Evolutionary conservation across 2,113 vertebrate genomes (phyloP).

Genomic region (Nothobranchius kuhntae): DNA sequence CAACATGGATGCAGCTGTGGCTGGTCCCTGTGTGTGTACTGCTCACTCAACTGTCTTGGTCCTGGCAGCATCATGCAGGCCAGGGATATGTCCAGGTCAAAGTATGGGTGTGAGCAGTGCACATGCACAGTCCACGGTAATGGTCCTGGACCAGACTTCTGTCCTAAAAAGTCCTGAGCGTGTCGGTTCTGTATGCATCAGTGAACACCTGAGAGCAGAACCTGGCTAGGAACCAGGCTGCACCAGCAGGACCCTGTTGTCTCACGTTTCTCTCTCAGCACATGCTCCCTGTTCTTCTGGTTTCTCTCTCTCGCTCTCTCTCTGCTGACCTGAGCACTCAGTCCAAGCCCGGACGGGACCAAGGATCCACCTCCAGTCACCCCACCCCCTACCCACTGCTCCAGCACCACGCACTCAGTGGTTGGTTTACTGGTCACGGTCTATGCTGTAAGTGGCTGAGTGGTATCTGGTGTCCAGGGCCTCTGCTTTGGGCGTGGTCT

Average conservation of each 20-base stretch:
- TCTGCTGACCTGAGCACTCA: conserved; percentile 73
- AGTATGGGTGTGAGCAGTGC: conserved; percentile 67
- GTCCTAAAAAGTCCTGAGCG: conserved; percentile 34
- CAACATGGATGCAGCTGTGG: conserved; percentile 59
- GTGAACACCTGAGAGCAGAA: too few relatives aligned
- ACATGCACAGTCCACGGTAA: conserved; percentile 39
- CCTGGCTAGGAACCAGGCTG: too few relatives aligned
- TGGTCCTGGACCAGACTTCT: conserved; percentile 47
- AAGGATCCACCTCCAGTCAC: not conserved
- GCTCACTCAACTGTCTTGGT: conserved; percentile 53
- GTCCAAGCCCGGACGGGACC: conserved; percentile 85
- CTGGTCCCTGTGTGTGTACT: conserved; percentile 61
- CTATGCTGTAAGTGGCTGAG: conserved; percentile 95
- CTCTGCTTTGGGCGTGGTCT: conserved; percentile 40
- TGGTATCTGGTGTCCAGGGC: conserved; percentile 71
- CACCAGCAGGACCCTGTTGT: not conserved
- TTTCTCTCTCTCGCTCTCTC: not conserved
- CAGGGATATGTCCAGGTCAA: not conserved
- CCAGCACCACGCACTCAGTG: conserved; percentile 14
- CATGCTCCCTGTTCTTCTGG: not conserved
- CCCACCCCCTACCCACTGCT: conserved; percentile 14
- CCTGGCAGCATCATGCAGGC: not conserved
- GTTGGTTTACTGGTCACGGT: conserved; percentile 69
- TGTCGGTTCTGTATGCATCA: conserved; percentile 1
- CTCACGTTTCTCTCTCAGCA: conserved; percentile 57